These are phyloP conservation scores for Irena cyanogastra DNA, from an alignment of 2,113 vertebrate species.

Conservation along the genomic window DNA sequence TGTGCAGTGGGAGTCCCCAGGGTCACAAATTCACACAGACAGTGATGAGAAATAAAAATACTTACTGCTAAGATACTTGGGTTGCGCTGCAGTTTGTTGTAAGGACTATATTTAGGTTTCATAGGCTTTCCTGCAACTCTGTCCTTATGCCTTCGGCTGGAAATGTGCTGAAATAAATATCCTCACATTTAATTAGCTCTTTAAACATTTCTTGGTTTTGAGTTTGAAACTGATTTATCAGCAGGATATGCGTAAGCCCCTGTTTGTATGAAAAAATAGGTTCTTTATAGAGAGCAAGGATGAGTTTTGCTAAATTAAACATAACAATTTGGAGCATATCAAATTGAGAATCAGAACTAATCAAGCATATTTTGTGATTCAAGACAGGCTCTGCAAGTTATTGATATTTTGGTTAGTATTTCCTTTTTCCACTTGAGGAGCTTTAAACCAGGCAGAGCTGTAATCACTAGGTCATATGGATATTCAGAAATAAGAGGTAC, in stretches of 20 bases:
- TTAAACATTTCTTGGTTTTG: conserved; percentile 13
- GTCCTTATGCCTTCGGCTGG: conserved; percentile 98
- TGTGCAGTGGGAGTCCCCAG: not conserved
- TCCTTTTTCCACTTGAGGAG: not conserved
- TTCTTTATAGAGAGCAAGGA: not conserved
- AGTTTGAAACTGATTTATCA: conserved; percentile 16
- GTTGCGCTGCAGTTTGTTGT: conserved; percentile 89
- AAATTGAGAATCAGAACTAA: not conserved
- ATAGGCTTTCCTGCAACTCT: conserved; percentile 92
- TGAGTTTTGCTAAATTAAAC: conserved; percentile 20
- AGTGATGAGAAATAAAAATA: conserved; percentile 44
- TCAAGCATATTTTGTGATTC: not conserved
- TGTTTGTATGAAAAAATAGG: not conserved
- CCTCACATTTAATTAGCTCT: conserved; percentile 52
- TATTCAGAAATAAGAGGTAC: not conserved
- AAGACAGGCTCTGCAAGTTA: not conserved
- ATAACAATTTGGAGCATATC: not conserved
- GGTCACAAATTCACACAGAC: not conserved
- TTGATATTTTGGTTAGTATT: not conserved
- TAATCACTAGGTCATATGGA: not conserved
- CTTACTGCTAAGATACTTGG: conserved; percentile 86
- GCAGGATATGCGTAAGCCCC: not conserved
- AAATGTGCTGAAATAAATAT: conserved; percentile 89
- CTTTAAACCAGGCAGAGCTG: not conserved
- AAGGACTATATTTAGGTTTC: conserved; percentile 96